Conservation (phyloP, 1,140 invertebrate genomes). For the Calliphora vicina region DNA sequence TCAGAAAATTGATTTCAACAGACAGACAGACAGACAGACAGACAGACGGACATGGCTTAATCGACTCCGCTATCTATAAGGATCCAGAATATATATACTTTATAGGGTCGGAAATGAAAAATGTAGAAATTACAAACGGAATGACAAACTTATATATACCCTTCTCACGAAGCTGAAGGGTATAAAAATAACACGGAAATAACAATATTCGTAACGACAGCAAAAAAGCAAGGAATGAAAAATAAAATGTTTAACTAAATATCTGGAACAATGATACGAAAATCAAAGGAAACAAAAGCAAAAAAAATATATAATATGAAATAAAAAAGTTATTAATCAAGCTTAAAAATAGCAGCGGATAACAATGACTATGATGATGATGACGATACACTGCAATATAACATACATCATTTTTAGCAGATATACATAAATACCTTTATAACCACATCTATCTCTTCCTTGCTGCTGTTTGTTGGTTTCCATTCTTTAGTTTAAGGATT, state of each 20-base stretch:
- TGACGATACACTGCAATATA: neutral
- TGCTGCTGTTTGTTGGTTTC: neutral
- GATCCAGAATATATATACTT: too few species aligned
- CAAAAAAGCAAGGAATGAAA: neutral
- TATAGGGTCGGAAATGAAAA: too few species aligned
- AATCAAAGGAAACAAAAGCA: neutral
- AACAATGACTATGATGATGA: neutral
- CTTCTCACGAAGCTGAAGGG: too few species aligned
- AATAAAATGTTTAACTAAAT: neutral
- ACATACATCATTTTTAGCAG: neutral
- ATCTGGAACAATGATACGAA: conserved; percentile 18
- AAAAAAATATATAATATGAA: neutral
- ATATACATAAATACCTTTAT: neutral
- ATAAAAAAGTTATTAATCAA: conserved; percentile 29
- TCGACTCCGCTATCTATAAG: too few species aligned
- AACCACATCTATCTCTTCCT: neutral
- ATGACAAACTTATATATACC: too few species aligned
- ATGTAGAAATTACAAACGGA: too few species aligned
- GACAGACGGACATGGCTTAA: too few species aligned
- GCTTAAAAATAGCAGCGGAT: conserved; percentile 15
- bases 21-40: too few species aligned
- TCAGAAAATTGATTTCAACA: too few species aligned
- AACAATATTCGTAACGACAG: neutral
- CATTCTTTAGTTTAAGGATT: neutral
- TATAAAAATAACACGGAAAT: conserved; percentile 1